Conservation (phyloP, 2,113 vertebrate genomes). For the Elephantulus edwardii region DNA sequence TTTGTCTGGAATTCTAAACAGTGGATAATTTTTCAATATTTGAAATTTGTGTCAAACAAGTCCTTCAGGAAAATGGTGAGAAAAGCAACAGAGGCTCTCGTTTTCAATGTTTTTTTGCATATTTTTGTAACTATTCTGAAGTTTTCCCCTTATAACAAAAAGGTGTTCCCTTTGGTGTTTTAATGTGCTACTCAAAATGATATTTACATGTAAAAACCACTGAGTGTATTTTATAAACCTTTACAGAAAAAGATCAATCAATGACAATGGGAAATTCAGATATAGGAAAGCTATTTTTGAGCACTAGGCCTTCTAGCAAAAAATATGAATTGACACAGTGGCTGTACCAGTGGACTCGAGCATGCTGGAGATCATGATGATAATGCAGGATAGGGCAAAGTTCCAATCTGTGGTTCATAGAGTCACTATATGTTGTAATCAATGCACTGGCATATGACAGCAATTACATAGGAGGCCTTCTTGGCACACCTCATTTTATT, state of each 20-base stretch:
- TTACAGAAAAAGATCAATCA: background rate
- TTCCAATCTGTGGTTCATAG: no score
- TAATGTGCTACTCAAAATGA: background rate
- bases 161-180: background rate
- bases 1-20: background rate
- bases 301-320: no score
- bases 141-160: background rate
- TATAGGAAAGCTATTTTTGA: conserved; percentile 26
- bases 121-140: background rate
- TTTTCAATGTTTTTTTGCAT: background rate
- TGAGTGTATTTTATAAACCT: background rate
- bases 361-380: no score
- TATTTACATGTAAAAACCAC: background rate
- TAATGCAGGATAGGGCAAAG: no score
- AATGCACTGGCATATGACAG: no score
- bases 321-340: no score
- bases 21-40: background rate
- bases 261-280: background rate
- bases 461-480: background rate
- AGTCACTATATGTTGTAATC: no score
- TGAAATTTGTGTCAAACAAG: background rate
- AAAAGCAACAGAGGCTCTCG: background rate
- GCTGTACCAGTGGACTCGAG: no score
- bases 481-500: background rate
- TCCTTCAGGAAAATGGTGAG: background rate